Evolutionary conservation across 2,113 vertebrate species (phyloP).

Genomic region (Heteronetta atricapilla): DNA sequence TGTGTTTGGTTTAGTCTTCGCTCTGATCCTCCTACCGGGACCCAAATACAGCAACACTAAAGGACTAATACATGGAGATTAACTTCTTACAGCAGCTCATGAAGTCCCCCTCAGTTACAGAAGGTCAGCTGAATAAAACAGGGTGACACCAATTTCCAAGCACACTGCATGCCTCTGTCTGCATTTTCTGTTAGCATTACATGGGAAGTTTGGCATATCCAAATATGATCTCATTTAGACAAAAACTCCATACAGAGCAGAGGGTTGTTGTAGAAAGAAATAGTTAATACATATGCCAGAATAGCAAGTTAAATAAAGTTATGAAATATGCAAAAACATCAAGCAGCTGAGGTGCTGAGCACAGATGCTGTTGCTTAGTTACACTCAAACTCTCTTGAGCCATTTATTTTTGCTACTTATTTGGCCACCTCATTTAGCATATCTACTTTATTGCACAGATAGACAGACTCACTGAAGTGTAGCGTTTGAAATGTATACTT

Average conservation of each 20-base stretch:
- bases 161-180: background rate
- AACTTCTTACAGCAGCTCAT: background rate
- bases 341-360: accelerated
- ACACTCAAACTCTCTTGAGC: background rate
- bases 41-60: background rate
- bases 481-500: background rate
- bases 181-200: background rate
- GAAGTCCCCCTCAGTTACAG: background rate
- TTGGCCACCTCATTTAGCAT: background rate
- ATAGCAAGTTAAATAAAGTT: background rate
- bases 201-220: background rate
- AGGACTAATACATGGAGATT: background rate
- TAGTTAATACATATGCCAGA: background rate
- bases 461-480: background rate
- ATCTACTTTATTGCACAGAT: background rate
- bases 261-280: background rate
- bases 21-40: background rate
- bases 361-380: background rate
- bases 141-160: background rate
- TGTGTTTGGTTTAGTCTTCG: background rate
- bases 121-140: background rate
- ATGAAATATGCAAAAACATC: background rate
- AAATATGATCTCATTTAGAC: background rate
- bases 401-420: background rate
- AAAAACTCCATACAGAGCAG: background rate